These are phyloP conservation scores for Antheraea assamensis DNA, from an alignment of 2,888 invertebrate genomes.

Conservation along the genomic window DNA sequence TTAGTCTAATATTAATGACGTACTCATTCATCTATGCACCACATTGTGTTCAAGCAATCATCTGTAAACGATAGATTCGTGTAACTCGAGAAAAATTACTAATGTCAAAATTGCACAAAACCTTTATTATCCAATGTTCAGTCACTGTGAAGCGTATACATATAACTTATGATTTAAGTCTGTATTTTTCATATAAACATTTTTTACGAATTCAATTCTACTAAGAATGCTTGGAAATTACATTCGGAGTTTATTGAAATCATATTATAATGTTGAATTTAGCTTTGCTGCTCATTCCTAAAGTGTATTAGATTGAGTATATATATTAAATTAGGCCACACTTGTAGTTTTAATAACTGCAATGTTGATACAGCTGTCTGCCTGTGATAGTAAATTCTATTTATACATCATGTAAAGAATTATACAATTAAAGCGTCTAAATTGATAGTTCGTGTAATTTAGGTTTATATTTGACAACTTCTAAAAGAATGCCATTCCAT, in stretches of 20 bases:
- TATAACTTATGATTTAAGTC: neutral
- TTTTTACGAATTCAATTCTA: too few species aligned
- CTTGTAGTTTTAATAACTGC: neutral
- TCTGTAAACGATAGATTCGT: slow-evolving; percentile 41
- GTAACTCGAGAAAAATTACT: slow-evolving; percentile 47
- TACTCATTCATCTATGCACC: slow-evolving; percentile 11
- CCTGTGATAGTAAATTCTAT: neutral
- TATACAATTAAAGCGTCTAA: neutral
- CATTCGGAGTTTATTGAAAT: neutral
- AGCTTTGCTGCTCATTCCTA: neutral
- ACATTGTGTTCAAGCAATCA: slow-evolving; percentile 31
- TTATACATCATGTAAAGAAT: neutral
- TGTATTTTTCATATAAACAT: neutral
- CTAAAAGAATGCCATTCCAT: neutral
- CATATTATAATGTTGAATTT: too few species aligned
- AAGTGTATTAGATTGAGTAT: neutral
- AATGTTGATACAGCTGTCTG: neutral
- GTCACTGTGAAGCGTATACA: slow-evolving; percentile 31
- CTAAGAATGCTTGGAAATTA: neutral
- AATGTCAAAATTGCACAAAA: slow-evolving; percentile 39
- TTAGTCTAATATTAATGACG: slow-evolving; percentile 1
- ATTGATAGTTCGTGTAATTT: neutral
- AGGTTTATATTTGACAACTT: neutral
- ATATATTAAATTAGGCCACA: neutral
- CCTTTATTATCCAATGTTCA: slow-evolving; percentile 44